These are phyloP conservation scores for Sceloporus tristichus DNA, from an alignment of 2,113 vertebrate species.

Conservation along the genomic window DNA sequence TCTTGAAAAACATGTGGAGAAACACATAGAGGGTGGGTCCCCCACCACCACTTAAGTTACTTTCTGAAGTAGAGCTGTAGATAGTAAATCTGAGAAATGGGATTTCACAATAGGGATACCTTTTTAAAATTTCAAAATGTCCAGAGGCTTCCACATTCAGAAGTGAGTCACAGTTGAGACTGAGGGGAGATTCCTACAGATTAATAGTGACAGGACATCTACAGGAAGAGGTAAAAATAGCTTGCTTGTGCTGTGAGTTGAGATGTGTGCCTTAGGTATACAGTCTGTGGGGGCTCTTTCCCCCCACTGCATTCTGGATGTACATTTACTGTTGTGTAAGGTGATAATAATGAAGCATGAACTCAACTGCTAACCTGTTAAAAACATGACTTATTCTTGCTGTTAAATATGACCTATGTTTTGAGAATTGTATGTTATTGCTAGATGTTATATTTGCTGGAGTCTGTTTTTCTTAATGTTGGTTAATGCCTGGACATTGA, in stretches of 20 bases:
- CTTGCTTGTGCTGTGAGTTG: constrained; percentile 13
- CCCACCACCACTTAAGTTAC: background rate
- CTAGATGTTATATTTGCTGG: background rate
- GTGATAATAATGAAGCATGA: background rate
- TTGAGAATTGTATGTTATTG: background rate
- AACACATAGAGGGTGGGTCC: background rate
- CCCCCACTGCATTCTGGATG: background rate
- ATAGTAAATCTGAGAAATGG: background rate
- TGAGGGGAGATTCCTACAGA: constrained; percentile 28
- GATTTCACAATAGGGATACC: background rate
- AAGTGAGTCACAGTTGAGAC: constrained; percentile 24
- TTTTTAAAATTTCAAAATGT: constrained; percentile 26
- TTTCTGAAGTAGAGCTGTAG: constrained; percentile 1
- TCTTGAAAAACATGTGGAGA: background rate
- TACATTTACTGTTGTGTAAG: background rate
- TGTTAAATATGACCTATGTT: background rate
- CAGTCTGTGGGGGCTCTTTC: background rate
- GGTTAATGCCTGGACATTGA: background rate
- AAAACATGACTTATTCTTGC: background rate
- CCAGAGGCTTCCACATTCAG: constrained; percentile 13
- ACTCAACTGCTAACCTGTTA: background rate
- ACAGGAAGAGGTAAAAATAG: constrained; percentile 25
- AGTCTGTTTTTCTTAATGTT: background rate
- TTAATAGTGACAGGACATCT: constrained; percentile 41
- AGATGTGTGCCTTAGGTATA: constrained; percentile 37